Evolutionary conservation across 1,140 invertebrate species (phyloP).

Genomic region (Cherax quadricarinatus): DNA sequence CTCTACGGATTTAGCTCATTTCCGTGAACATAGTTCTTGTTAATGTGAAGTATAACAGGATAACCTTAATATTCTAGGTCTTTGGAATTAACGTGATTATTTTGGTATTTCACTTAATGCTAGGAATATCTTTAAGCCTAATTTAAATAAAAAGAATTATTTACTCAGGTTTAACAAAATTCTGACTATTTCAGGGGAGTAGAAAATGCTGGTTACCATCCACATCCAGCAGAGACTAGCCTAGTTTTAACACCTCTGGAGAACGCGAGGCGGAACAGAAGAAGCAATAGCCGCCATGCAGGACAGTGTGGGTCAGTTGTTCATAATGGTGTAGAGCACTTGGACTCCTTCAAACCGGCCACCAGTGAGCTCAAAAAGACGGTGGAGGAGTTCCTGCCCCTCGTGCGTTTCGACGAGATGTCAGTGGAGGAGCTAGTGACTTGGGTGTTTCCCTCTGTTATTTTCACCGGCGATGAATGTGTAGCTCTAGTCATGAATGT

Average conservation of each 20-base stretch:
- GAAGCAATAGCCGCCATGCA: background rate
- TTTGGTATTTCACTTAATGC: too few species aligned
- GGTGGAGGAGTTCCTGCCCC: background rate
- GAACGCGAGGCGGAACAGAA: background rate
- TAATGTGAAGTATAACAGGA: too few species aligned
- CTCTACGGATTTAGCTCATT: too few species aligned
- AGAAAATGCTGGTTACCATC: background rate
- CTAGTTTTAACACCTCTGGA: background rate
- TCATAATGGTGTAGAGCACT: background rate
- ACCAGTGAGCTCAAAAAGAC: background rate
- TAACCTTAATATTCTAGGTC: too few species aligned
- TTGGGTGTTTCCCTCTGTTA: background rate
- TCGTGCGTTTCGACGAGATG: background rate
- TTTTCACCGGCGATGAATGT: background rate
- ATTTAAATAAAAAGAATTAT: too few species aligned
- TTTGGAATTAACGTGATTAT: too few species aligned
- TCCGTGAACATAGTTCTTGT: too few species aligned
- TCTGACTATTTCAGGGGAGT: background rate
- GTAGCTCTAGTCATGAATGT: background rate
- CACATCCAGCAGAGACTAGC: background rate
- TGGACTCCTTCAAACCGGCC: background rate
- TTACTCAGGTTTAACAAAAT: too few species aligned
- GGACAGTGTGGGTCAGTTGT: background rate
- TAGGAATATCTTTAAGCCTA: too few species aligned
- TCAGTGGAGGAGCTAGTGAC: background rate